Base-by-base conservation (phyloP, 2,888 invertebrate species). In the Prenolepis imparis region DNA sequence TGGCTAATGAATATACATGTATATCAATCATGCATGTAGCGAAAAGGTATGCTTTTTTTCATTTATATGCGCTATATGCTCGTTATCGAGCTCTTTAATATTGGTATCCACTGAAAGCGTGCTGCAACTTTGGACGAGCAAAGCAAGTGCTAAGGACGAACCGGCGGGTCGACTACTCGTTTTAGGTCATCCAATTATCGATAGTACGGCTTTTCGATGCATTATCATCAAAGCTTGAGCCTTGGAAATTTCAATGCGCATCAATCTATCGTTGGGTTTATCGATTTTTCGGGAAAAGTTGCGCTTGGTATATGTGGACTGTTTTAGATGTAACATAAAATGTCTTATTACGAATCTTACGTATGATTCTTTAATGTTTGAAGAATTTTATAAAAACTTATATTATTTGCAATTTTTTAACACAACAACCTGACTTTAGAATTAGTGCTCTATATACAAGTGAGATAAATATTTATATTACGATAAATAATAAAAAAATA, bases 261-360 rank as follows among this genome's bases (percentile, higher is more conserved):
- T 66, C 75, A 21, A 39, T n/a, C 83, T 86, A 82, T 44, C 70
- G 59, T 66, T 75, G 81, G 61, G 55, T 48, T 80, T 73, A 88
- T 88, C 87, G 85, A 87, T 85, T 88, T 82, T 85, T 90, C 82
- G 88, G 75, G 70, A 64, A 89, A 90, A 91, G 52, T 15, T 9
- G 8, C 64, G 21, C 41, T 64, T 21, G 64, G n/a, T 11, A 1
- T 24, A 24, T 44, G 44, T n/a, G 39, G 8, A 8, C 9, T 32
- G 9, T 52, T 67, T 24, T 18, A 11, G 3, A 8, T 6, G 3
- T 15, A 6, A 12, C 6, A 36, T 9, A 24, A 32, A 63, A n/a
- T 44, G n/a, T 74, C 9, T 44, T 36, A 39, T 18, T 52, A 67
- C 36, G 11, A 36, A 36, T 12, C 41, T 48, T 21, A 52, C 0